Conservation (phyloP, 2,113 vertebrate species). For the Galeopterus variegatus region DNA sequence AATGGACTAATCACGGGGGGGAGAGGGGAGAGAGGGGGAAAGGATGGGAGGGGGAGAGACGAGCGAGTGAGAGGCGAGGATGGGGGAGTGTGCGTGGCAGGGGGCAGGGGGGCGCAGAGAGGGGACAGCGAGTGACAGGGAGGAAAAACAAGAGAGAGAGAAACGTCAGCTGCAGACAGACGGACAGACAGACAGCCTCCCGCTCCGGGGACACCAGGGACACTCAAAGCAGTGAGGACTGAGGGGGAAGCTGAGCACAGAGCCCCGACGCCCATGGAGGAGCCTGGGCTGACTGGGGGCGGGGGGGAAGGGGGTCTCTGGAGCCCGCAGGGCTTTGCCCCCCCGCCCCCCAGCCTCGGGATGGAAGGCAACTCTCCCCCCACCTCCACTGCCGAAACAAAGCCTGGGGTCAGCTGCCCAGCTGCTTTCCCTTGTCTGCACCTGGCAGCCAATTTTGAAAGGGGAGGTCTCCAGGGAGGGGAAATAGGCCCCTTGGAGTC, state of each 20-base stretch:
- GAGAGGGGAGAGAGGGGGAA: conserved; percentile 78
- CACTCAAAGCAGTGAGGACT: conserved; percentile 64
- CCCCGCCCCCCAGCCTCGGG: neutral
- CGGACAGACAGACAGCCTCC: conserved; percentile 71
- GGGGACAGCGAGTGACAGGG: conserved; percentile 70
- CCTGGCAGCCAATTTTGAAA: neutral
- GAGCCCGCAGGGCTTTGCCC: neutral
- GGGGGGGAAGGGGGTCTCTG: neutral
- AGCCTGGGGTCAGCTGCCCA: neutral
- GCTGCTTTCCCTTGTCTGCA: neutral
- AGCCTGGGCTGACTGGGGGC: neutral
- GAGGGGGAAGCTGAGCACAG: neutral
- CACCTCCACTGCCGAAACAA: neutral
- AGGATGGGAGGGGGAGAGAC: conserved; percentile 67
- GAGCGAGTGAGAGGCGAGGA: conserved; percentile 61
- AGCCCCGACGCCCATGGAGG: neutral
- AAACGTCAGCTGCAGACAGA: conserved; percentile 87
- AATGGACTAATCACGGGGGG: conserved; percentile 94
- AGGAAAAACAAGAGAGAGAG: conserved; percentile 86
- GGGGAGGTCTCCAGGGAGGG: neutral
- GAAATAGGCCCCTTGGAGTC: neutral
- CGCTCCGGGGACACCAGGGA: conserved; percentile 51
- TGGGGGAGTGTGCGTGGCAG: conserved; percentile 68
- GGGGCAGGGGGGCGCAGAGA: conserved; percentile 70
- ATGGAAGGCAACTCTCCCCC: too few relatives aligned